A percentile compares a stretch with the other conserved stretches of the same genome.
phyloP scores from a whole-genome alignment of 2,113 vertebrate genomes.

The Aphyosemion australe region DNA sequence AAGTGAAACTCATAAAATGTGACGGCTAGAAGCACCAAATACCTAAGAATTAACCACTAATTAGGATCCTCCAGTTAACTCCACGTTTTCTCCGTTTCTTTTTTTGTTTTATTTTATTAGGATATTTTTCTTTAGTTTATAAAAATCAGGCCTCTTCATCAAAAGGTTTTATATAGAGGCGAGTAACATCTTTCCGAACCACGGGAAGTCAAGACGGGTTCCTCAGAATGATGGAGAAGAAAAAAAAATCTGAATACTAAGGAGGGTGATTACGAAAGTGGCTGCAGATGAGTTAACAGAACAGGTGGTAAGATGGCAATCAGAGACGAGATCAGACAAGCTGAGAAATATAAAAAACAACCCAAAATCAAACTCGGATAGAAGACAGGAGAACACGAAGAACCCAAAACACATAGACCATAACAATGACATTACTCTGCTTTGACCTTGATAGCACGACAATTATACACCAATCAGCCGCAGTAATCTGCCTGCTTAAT shows the following conservation, averaged over 20 bases:
- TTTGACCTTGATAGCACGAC: not conserved
- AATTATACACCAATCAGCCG: not conserved
- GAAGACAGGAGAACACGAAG: not conserved
- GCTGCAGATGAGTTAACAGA: not conserved
- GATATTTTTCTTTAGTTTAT: no score
- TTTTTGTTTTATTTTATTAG: no score
- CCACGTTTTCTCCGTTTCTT: no score
- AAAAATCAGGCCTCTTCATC: no score
- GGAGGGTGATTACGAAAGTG: not conserved
- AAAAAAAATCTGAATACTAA: not conserved
- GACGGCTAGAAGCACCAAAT: no score
- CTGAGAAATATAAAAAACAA: not conserved
- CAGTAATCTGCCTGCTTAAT: not conserved
- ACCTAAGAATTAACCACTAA: no score
- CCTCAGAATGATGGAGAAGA: not conserved
- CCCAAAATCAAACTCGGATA: not conserved
- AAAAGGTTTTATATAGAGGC: no score
- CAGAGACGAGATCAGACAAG: not conserved
- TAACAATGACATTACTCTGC: not conserved
- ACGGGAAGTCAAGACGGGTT: not conserved
- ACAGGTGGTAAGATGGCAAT: not conserved
- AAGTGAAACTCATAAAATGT: no score
- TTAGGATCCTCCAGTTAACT: no score
- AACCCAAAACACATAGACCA: not conserved
- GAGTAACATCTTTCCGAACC: no score